Base-by-base conservation (phyloP, 1,140 invertebrate species). In the Trissolcus basalis region DNA sequence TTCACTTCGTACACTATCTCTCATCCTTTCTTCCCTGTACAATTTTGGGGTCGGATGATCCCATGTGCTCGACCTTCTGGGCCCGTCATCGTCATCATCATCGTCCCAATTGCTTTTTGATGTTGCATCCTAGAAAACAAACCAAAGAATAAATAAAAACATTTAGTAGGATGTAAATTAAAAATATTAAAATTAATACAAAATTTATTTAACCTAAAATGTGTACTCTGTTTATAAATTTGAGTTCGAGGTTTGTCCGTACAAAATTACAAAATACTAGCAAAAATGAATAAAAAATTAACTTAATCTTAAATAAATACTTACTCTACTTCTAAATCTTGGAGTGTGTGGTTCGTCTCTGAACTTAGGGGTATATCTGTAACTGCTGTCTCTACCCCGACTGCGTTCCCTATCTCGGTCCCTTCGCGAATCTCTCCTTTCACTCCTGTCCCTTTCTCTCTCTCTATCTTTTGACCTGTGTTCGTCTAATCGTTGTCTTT, bases 41-140 rank as follows among this genome's bases (percentile, higher is more conserved):
- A 91, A 83, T 71, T 90, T 89, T 0, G 97, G 97, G 0, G 97
- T 98, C 0, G 96, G 96, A 82, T 96, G 92, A 88, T 99, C 97
- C 96, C 97, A 99, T 45, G 92, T 92, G 4, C 96, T 97, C 77
- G 90, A 90, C 77, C 91, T 91, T 11, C 92, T 92, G 1, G 90
- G 89, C 60, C 88, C 90, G 27, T 92, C 92, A 68, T 94, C 92
- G 75, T 82, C 96, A 80, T 94, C 96, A 78, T 94, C 93, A 67
- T 97, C 95, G 82, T 99, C 97, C 97, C 97, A 98, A 8, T 91
- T 91, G 41, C 93, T 93, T 82, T 92, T 93, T 6, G 92, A 93
- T 3, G 93, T 91, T 19, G 92, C 89, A 89, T 94, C 93, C 86
- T 93, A 90, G 90, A 39, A 39, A 86, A 44, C 84, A 91, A 91